Base-by-base conservation (phyloP, 2,888 invertebrate genomes). In the Acleris emargana region DNA sequence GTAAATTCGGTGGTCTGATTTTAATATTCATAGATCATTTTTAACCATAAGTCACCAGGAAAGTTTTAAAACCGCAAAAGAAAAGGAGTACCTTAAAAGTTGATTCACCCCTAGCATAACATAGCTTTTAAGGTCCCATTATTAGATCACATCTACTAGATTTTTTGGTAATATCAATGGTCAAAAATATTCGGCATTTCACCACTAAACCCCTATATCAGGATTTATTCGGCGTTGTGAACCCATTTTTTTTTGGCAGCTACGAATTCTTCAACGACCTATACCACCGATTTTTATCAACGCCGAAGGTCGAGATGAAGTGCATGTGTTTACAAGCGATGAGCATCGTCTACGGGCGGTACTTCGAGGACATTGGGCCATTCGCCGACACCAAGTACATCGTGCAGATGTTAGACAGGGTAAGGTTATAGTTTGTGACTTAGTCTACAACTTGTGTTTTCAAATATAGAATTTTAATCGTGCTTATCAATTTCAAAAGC, bases 251-350 rank as follows among this genome's bases (percentile, higher is more conserved):
- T 32, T 32, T 13, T 93, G 92, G 42, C 82, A 97, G 97, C 55
- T 95, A 96, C 78, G 98, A 99, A 85, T 98, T 99, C 91, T 99
- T 99, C 94, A 99, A 99, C 89, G 99, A 99, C 82, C 94, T 99
- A 17, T 99, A 99, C 86, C 99, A 99, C 82, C 95, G 99, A 67
- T 99, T 99, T 84, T 93, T 99, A 69, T 95, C 99, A 68, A 97
- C 98, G 0, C 95, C 95, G 68, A 98, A 98, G 87, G 94, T 97
- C 43, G 97, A 97, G 86, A 98, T 99, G 97, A 98, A 98, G 83
- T 98, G 99, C 81, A 97, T 98, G 95, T 99, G 99, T 81, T 94
- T 99, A 69, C 98, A 99, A 91, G 99, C 99, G 0, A 97, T 99
- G 97, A 96, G 98, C 28, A 97, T 99, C 77, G 99, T 99, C 0